Evolutionary conservation across 2,797 vertebrate species (phyloP).

Genomic region (Geotria australis): DNA sequence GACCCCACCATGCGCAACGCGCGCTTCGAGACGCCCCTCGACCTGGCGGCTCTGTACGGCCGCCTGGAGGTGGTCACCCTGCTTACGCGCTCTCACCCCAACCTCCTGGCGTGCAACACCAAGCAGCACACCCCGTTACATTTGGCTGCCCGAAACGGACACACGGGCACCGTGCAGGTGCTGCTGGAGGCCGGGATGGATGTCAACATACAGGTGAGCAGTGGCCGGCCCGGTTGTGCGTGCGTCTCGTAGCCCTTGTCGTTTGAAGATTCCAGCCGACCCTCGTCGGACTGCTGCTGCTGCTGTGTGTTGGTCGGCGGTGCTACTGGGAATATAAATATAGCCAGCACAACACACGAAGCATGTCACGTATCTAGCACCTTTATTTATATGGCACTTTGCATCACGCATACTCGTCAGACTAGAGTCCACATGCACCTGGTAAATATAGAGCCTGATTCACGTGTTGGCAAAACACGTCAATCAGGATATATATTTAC

Average conservation of each 20-base stretch:
- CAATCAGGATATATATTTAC: no score
- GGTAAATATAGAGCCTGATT: no score
- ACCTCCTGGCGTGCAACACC: slow-evolving; percentile 53
- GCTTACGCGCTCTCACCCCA: slow-evolving; percentile 67
- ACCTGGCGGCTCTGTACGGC: slow-evolving; percentile 69
- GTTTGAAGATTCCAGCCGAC: not conserved
- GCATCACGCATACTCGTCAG: no score
- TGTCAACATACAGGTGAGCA: slow-evolving; percentile 69
- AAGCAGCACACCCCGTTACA: slow-evolving; percentile 84
- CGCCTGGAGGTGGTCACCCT: slow-evolving; percentile 87
- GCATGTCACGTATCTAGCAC: no score
- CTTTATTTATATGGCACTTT: no score
- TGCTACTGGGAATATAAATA: no score
- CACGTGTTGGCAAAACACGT: no score
- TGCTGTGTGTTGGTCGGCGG: no score
- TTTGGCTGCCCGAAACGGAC: slow-evolving; percentile 68
- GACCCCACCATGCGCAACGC: slow-evolving; percentile 98
- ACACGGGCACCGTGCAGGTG: slow-evolving; percentile 53
- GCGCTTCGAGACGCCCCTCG: slow-evolving; percentile 81
- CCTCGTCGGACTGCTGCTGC: not conserved
- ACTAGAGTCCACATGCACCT: no score
- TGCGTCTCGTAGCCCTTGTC: not conserved
- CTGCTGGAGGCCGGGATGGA: slow-evolving; percentile 79
- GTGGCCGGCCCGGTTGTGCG: not conserved
- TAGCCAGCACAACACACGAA: no score